Evolutionary conservation across 2,797 vertebrate species (phyloP).

Genomic region (Phoeniculus purpureus): DNA sequence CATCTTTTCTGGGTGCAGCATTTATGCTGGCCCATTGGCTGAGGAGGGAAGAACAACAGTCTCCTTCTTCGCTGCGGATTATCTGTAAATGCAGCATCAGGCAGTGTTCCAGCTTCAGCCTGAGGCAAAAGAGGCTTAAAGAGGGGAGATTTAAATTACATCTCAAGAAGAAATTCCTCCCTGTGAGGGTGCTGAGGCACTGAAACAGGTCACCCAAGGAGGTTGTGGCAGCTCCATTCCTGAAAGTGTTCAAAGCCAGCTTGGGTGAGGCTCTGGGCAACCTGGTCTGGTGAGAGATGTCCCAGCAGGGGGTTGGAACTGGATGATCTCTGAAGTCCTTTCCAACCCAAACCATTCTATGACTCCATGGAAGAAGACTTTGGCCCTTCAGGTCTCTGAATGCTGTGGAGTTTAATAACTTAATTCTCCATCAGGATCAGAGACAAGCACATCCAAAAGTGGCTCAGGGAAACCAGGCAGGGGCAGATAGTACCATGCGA

Average conservation of each 20-base stretch:
- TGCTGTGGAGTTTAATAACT: background rate
- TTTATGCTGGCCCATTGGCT: background rate
- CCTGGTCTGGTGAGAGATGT: too few relatives aligned
- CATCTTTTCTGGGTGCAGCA: background rate
- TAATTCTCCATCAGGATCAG: background rate
- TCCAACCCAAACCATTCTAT: too few relatives aligned
- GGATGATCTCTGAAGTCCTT: too few relatives aligned
- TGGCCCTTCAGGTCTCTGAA: background rate
- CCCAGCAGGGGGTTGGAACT: too few relatives aligned
- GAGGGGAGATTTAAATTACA: too few relatives aligned
- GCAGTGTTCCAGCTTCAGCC: background rate
- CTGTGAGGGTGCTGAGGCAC: too few relatives aligned
- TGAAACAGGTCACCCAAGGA: too few relatives aligned
- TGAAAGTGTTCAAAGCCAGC: too few relatives aligned
- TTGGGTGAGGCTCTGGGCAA: too few relatives aligned
- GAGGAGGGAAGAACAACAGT: background rate
- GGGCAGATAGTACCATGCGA: background rate
- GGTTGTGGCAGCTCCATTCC: too few relatives aligned
- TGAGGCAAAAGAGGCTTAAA: background rate
- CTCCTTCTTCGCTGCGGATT: background rate
- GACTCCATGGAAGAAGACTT: background rate
- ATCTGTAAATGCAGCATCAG: background rate
- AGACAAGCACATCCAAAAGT: background rate
- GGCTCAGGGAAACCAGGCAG: background rate
- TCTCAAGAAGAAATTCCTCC: too few relatives aligned